These are phyloP conservation scores for Lingula anatina DNA, from an alignment of 2,888 invertebrate species.

Conservation along the genomic window DNA sequence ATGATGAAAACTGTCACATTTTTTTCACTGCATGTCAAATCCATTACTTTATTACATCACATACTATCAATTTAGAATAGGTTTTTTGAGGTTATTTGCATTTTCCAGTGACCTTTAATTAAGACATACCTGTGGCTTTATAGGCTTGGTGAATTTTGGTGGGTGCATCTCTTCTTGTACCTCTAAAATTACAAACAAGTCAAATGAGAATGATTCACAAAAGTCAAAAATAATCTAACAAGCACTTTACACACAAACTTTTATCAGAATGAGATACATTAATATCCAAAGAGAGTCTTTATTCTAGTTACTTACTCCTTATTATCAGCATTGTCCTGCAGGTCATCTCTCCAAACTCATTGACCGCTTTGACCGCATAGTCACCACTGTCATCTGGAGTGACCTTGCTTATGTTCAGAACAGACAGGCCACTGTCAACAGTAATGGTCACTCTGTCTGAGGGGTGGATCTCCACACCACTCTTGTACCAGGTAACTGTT, in stretches of 20 bases:
- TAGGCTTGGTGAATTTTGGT: conserved; percentile 71
- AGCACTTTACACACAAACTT: too few species aligned
- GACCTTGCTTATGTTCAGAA: conserved; percentile 34
- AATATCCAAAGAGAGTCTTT: too few species aligned
- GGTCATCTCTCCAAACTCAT: conserved; percentile 72
- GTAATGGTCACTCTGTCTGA: conserved; percentile 40
- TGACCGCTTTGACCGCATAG: conserved; percentile 59
- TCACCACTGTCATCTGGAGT: conserved; percentile 70
- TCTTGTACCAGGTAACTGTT: conserved; percentile 53
- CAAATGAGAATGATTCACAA: too few species aligned
- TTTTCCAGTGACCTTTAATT: too few species aligned
- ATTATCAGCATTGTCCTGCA: conserved; percentile 45
- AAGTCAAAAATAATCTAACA: too few species aligned
- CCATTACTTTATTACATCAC: too few species aligned
- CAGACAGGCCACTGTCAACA: conserved; percentile 25
- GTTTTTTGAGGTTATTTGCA: too few species aligned
- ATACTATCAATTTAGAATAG: too few species aligned
- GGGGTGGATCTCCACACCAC: conserved; percentile 63
- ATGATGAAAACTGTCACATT: too few species aligned
- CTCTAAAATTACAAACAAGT: too few species aligned
- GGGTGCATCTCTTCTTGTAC: conserved; percentile 59
- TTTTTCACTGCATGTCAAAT: too few species aligned
- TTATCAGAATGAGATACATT: too few species aligned
- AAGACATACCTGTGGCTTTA: conserved; percentile 67
- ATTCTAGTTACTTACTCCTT: conserved; percentile 47